Evolutionary conservation across 2,797 vertebrate genomes (phyloP), one percentile per base, ranked within the genome.

Genomic region (Scleropages formosus): DNA sequence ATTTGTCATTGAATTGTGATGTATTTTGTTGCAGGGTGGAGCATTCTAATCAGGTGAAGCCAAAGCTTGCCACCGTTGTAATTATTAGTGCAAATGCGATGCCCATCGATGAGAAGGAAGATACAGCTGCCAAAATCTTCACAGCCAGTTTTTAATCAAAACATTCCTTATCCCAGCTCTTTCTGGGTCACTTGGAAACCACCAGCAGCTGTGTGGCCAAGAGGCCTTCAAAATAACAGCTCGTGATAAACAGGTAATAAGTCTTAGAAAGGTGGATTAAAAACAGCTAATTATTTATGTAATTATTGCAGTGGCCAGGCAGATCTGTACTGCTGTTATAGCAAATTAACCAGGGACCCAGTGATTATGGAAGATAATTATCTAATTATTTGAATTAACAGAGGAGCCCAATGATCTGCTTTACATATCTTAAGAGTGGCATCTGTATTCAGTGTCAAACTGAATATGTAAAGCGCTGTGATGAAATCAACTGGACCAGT

Each of bases 361-460:
- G 46, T 49, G 24, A 56, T 51, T 53, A 70, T 56, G 49, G 15
- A 27, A 16, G 47, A 27, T n/a, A 70, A 31, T 70, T 56, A 27
- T 70, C 68, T 70, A 70, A 56, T 71, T 56, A 56, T 56, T 69
- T 58, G 69, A 71, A 71, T 71, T 71, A 71, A 31, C 69, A 10
- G 51, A 58, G 68, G 49, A 58, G 24, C 49, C 11, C 26, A 26
- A 56, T 56, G 26, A 71, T 69, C 24, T 71, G 51, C 9, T 56
- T 56, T 31, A 10, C 22, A 27, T 71, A 71, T 58, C 18, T 16
- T 16, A 4, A 27, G 51, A 56, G 26, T 56, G 49, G 26, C 8
- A 4, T 26, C 69, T 71, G 26, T 16, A 56, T 15, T 71, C 68
- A 56, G 27, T 39, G 51, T 58, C 69, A 71, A 56, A 49, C 22